Conservation (phyloP, 1,140 invertebrate genomes). For the Drosophila malerkotliana region DNA sequence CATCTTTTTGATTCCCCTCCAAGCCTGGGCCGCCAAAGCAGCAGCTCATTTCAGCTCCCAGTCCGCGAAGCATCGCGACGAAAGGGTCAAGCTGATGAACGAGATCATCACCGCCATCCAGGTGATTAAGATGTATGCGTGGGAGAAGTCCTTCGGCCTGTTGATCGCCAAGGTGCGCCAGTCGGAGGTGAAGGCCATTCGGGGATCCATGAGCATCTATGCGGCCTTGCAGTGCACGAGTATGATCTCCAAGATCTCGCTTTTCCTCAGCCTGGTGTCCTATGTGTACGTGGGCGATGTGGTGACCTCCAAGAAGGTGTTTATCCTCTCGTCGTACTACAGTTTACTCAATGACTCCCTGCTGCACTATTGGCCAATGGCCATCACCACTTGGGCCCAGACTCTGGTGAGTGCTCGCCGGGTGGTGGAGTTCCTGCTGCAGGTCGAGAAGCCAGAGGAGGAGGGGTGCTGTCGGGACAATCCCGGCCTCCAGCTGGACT, state of each 20-base stretch:
- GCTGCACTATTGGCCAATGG: constrained; percentile 89
- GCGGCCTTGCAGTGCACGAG: constrained; percentile 84
- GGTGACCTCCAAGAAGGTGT: constrained; percentile 87
- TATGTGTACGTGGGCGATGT: constrained; percentile 86
- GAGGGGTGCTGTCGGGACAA: constrained; percentile 51
- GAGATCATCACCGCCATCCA: constrained; percentile 90
- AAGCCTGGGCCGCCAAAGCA: constrained; percentile 88
- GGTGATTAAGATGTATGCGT: constrained; percentile 93
- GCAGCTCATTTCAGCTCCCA: constrained; percentile 85
- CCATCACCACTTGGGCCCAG: constrained; percentile 86
- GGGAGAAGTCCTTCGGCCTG: constrained; percentile 89
- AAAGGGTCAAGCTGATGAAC: constrained; percentile 91
- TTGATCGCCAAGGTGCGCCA: constrained; percentile 86
- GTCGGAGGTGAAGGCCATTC: constrained; percentile 83
- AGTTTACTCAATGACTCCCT: constrained; percentile 85
- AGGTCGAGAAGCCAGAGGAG: constrained; percentile 45
- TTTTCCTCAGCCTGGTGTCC: constrained; percentile 87
- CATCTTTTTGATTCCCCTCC: constrained; percentile 91
- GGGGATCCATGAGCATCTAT: constrained; percentile 85
- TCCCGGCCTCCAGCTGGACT: constrained; percentile 37
- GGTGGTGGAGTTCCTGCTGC: constrained; percentile 86
- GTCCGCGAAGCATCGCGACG: constrained; percentile 90
- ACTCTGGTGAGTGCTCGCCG: constrained; percentile 88
- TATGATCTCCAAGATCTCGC: constrained; percentile 86
- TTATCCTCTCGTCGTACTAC: constrained; percentile 84